Conservation (phyloP, 2,113 vertebrate genomes). For the Corythaixoides concolor region DNA sequence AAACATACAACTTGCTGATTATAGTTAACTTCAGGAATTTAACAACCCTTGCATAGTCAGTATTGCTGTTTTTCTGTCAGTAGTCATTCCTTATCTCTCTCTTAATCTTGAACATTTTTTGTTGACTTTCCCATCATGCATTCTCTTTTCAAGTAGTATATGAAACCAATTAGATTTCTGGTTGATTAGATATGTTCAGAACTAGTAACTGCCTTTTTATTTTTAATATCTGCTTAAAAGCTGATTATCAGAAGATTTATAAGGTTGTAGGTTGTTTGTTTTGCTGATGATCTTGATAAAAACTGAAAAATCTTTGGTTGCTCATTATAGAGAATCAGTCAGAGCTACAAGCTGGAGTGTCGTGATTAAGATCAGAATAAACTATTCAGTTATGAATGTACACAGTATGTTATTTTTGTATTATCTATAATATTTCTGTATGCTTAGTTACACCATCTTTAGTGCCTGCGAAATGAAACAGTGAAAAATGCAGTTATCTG, state of each 20-base stretch:
- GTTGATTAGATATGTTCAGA: neutral
- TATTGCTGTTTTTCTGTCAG: neutral
- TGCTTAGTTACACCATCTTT: neutral
- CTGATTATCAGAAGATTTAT: neutral
- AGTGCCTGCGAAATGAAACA: neutral
- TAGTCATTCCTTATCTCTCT: neutral
- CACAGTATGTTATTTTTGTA: neutral
- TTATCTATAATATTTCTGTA: neutral
- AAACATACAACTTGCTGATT: neutral
- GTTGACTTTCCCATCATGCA: too few relatives aligned
- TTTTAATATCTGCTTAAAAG: neutral
- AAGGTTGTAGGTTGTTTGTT: neutral
- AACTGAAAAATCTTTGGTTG: neutral
- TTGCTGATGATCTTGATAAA: neutral
- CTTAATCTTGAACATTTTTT: neutral
- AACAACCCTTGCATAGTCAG: neutral
- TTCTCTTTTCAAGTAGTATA: neutral
- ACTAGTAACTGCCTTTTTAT: neutral
- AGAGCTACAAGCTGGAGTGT: neutral
- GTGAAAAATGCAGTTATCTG: neutral
- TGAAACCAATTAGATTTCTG: neutral
- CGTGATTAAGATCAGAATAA: neutral
- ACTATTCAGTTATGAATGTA: neutral
- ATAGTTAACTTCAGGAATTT: neutral
- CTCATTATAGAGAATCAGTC: neutral